phyloP scores from a whole-genome alignment of 2,113 vertebrate species.

The Corythaeola cristata region DNA sequence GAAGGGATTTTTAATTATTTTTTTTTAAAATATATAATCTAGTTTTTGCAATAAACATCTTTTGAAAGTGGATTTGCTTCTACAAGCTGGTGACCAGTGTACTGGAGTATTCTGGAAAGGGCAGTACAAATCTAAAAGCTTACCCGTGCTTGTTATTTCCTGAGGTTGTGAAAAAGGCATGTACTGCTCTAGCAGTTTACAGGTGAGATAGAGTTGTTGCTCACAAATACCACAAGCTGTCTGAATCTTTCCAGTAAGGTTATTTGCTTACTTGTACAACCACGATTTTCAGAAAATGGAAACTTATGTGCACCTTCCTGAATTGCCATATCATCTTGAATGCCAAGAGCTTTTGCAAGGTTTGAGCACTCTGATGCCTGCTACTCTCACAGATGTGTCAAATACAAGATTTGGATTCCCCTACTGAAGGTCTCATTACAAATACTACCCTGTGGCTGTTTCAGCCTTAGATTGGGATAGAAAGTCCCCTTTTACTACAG shows the following conservation, averaged over 20 bases:
- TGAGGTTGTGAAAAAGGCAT: not conserved
- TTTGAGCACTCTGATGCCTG: not conserved
- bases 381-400: not conserved
- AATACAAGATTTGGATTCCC: not conserved
- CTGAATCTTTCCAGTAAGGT: not conserved
- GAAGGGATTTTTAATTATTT: not conserved
- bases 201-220: not conserved
- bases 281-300: not conserved
- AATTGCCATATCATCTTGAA: accelerated
- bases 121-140: not conserved
- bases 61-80: not conserved
- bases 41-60: not conserved
- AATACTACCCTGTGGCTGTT: not conserved
- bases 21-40: not conserved
- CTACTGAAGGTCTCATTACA: not conserved
- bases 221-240: not conserved
- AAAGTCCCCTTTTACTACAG: not conserved
- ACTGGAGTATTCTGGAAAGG: not conserved
- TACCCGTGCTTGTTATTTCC: not conserved
- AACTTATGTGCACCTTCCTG: not conserved
- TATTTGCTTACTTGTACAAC: not conserved
- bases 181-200: not conserved
- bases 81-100: accelerated
- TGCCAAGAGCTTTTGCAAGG: not conserved
- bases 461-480: not conserved